Percentiles rank a stretch among this genome's conserved stretches.
Conservation (phyloP, 2,797 vertebrate species). For the Hirundo rustica region DNA sequence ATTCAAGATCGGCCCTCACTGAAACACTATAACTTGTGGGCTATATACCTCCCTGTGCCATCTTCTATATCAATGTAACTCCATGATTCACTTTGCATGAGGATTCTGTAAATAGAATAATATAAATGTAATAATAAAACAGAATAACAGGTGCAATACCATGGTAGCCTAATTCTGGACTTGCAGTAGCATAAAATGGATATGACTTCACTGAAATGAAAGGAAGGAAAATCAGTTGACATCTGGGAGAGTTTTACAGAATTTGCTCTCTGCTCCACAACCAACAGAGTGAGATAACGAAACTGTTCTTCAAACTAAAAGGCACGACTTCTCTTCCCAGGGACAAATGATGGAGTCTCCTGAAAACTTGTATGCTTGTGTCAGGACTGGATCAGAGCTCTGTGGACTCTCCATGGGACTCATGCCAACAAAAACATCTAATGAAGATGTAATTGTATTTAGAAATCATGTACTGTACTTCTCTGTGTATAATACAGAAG, state of each 20-base stretch:
- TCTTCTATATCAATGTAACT: background rate
- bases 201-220: background rate
- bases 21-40: background rate
- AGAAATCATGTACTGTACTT: background rate
- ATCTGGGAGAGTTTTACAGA: background rate
- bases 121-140: background rate
- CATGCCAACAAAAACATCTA: background rate
- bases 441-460: background rate
- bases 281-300: background rate
- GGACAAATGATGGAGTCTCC: background rate
- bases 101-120: background rate
- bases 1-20: background rate
- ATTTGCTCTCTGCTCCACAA: background rate
- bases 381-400: background rate
- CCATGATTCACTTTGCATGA: background rate
- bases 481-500: background rate
- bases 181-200: background rate
- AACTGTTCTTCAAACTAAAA: background rate
- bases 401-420: background rate
- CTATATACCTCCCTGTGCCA: background rate
- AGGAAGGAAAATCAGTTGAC: background rate
- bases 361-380: background rate
- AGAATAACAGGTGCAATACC: background rate
- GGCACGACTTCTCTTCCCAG: background rate
- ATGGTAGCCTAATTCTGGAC: background rate